A percentile compares a stretch with the other conserved stretches of the same genome.
These are phyloP conservation scores for Cyprinodon variegatus DNA, from an alignment of 2,113 vertebrate genomes.

Conservation along the genomic window DNA sequence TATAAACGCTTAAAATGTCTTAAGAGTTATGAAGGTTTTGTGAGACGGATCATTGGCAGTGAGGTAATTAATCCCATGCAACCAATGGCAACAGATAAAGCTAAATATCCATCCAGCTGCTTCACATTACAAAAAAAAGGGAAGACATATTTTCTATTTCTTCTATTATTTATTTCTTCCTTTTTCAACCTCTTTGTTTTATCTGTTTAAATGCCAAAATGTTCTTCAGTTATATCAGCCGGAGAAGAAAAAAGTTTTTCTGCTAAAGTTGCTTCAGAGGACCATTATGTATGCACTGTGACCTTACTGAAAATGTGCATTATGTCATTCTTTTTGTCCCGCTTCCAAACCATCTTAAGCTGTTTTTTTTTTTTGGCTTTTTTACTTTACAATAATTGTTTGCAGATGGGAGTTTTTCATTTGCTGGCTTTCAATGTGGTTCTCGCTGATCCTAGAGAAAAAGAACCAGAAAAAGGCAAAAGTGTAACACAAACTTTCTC, in stretches of 20 bases:
- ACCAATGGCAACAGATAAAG: constrained; percentile 21
- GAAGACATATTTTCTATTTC: constrained; percentile 5
- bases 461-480: constrained; percentile 15
- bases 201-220: not conserved
- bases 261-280: constrained; percentile 6
- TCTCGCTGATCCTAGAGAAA: constrained; percentile 43
- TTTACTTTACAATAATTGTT: constrained; percentile 44
- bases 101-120: constrained; percentile 31
- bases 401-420: constrained; percentile 55
- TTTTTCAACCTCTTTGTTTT: not conserved
- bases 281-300: constrained; percentile 15
- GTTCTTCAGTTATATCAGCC: constrained; percentile 2
- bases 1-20: not conserved
- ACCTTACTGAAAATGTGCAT: constrained; percentile 28
- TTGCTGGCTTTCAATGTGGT: constrained; percentile 29
- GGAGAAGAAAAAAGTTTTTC: not conserved
- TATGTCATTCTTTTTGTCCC: constrained; percentile 27
- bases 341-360: constrained; percentile 32
- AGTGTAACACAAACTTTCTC: constrained; percentile 17
- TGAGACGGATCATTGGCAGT: constrained; percentile 7
- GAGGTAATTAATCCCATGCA: constrained; percentile 27
- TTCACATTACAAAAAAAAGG: constrained; percentile 6
- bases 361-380: constrained; percentile 49
- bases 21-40: constrained; percentile 18
- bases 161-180: not conserved